Evolutionary conservation across 2,113 vertebrate species (phyloP).

Genomic region (Cyanoliseus patagonus): DNA sequence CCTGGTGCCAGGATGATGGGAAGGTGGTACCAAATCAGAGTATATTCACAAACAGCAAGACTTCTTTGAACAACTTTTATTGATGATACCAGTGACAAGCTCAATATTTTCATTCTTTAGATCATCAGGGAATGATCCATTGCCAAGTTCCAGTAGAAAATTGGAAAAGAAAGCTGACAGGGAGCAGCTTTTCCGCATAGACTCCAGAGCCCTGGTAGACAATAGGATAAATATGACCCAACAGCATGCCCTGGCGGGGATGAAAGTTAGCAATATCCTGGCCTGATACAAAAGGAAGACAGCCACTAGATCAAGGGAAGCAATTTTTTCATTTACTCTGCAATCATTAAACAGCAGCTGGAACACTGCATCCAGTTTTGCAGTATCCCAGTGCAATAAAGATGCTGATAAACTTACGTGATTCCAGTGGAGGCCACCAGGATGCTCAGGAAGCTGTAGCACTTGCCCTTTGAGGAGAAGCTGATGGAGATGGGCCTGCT

Average conservation of each 20-base stretch:
- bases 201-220: not conserved
- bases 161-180: not conserved
- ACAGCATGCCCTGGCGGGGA: not conserved
- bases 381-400: not conserved
- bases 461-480: not conserved
- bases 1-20: not conserved
- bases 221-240: not conserved
- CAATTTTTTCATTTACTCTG: not conserved
- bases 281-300: not conserved
- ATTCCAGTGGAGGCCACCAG: not conserved
- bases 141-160: not conserved
- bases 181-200: not conserved
- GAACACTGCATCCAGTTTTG: not conserved
- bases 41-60: not conserved
- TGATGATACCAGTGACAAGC: not conserved
- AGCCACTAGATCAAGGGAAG: not conserved
- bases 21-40: not conserved
- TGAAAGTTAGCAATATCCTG: not conserved
- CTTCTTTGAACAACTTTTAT: not conserved
- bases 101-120: not conserved
- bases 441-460: not conserved
- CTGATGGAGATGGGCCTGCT: not conserved
- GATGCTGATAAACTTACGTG: not conserved
- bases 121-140: not conserved
- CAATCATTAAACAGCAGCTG: not conserved